A percentile compares a stretch with the other conserved stretches of the same genome.
These are phyloP conservation scores for Mellivora capensis DNA, from an alignment of 2,113 vertebrate genomes.

Conservation along the genomic window DNA sequence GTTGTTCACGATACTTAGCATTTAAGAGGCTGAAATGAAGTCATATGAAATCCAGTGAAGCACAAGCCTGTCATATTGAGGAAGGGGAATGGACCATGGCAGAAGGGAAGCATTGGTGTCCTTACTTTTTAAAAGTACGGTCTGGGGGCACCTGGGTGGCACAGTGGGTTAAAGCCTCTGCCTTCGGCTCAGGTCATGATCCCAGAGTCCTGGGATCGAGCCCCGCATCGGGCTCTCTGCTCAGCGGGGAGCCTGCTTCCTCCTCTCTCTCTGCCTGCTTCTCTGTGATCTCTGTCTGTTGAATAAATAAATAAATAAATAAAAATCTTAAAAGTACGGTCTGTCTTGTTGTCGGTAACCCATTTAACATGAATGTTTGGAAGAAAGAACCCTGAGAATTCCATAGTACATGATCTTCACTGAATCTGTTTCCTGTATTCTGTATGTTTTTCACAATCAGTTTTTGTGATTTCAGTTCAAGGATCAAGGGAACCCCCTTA, in stretches of 20 bases:
- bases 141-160: too few species aligned
- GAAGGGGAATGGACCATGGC: background rate
- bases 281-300: too few species aligned
- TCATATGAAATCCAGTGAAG: background rate
- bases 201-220: too few species aligned
- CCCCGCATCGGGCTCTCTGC: too few species aligned
- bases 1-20: background rate
- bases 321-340: background rate
- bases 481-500: background rate
- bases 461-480: slow-evolving; percentile 16
- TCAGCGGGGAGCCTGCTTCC: too few species aligned
- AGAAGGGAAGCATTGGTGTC: background rate
- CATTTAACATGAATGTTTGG: slow-evolving; percentile 10
- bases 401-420: background rate
- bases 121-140: background rate
- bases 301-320: too few species aligned
- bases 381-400: background rate
- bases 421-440: background rate
- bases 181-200: too few species aligned
- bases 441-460: background rate
- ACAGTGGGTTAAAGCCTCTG: too few species aligned
- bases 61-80: background rate
- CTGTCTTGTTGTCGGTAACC: background rate
- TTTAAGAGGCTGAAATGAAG: slow-evolving; percentile 33
- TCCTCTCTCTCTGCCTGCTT: too few species aligned